Conservation (phyloP, 2,888 invertebrate genomes). For the Nephrocerus scutellatus region DNA sequence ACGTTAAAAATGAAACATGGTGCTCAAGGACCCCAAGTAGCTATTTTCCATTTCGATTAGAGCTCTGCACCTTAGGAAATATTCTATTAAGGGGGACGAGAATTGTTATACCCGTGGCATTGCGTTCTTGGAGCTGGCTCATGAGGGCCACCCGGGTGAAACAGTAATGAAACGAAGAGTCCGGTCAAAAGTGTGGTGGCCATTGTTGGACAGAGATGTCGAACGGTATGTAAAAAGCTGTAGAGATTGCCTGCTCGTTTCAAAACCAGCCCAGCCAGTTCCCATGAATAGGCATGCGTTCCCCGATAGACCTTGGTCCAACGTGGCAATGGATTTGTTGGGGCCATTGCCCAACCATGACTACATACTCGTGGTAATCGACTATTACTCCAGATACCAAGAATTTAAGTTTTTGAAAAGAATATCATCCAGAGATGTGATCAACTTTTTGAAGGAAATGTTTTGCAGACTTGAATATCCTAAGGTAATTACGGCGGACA, state of each 20-base stretch:
- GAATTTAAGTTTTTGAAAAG: slow-evolving; percentile 12
- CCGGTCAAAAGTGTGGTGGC: slow-evolving; percentile 24
- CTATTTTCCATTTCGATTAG: too few relatives aligned
- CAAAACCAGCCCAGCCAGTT: slow-evolving; percentile 17
- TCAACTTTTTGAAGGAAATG: slow-evolving; percentile 18
- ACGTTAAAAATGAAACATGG: too few relatives aligned
- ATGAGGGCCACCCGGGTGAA: too few relatives aligned
- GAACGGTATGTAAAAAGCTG: slow-evolving; percentile 21
- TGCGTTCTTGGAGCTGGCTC: too few relatives aligned
- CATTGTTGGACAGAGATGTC: slow-evolving; percentile 20
- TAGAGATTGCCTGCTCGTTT: slow-evolving; percentile 20
- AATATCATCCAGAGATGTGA: slow-evolving; percentile 12
- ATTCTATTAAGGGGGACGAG: too few relatives aligned
- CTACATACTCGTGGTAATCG: slow-evolving; percentile 13
- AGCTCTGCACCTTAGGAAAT: too few relatives aligned
- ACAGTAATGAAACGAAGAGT: too few relatives aligned
- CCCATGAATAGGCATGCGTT: slow-evolving; percentile 22
- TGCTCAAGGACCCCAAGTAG: too few relatives aligned
- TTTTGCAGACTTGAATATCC: slow-evolving; percentile 22
- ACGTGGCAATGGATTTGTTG: slow-evolving; percentile 11
- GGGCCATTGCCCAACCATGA: slow-evolving; percentile 11
- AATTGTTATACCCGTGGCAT: too few relatives aligned
- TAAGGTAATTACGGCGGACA: slow-evolving; percentile 18
- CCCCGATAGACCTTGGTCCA: slow-evolving; percentile 11
- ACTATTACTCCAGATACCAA: slow-evolving; percentile 14